These are phyloP conservation scores for Lasioglossum figueresi DNA, from an alignment of 2,888 invertebrate genomes.

Conservation along the genomic window DNA sequence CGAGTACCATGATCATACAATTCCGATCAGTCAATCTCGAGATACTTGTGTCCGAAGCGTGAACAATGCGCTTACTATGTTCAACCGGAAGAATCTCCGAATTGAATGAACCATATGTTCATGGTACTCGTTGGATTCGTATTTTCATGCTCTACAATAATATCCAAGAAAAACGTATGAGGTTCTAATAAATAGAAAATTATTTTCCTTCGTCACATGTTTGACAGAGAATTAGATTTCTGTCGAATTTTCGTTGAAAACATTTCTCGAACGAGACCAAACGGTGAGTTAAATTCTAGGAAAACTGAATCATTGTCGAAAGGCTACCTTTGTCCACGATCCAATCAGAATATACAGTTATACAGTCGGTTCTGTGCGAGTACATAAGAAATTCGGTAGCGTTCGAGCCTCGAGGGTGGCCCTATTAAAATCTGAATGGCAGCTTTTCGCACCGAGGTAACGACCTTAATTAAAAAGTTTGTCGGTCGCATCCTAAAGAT, in stretches of 20 bases:
- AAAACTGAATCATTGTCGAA: neutral
- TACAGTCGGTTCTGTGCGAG: neutral
- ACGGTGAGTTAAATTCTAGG: neutral
- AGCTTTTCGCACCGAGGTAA: conserved; percentile 48
- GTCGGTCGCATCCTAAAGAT: conserved; percentile 48
- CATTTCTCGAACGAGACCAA: neutral
- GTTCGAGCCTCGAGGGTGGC: conserved; percentile 28
- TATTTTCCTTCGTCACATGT: too few relatives aligned
- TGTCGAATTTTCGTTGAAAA: too few relatives aligned
- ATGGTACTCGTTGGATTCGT: neutral
- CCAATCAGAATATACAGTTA: conserved; percentile 16
- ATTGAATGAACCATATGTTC: neutral
- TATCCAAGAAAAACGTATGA: neutral
- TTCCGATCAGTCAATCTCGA: neutral
- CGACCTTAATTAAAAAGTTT: conserved; percentile 71
- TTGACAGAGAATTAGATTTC: too few relatives aligned
- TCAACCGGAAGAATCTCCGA: neutral
- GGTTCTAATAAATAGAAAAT: too few relatives aligned
- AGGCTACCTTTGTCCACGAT: neutral
- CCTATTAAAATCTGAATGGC: conserved; percentile 62
- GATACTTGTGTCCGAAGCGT: neutral
- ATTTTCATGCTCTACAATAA: neutral
- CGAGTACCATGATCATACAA: neutral
- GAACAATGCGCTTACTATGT: neutral
- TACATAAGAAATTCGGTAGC: conserved; percentile 20